phyloP scores from a whole-genome alignment of 2,797 vertebrate genomes.

The Crocodylus rhombifer region DNA sequence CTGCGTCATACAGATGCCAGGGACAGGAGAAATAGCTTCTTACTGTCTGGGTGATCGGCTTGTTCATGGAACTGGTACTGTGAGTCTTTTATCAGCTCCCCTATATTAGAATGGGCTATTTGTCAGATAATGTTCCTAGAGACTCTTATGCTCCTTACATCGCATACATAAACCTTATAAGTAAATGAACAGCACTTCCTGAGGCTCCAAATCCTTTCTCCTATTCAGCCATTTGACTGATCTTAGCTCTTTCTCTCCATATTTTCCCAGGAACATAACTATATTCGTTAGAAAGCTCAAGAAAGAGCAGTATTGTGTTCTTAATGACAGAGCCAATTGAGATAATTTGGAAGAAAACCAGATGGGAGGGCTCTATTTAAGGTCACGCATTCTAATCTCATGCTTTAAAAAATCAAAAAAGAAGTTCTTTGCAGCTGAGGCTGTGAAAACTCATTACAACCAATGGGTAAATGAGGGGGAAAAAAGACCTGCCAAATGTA shows the following conservation, averaged over 20 bases:
- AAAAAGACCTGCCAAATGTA: slow-evolving; percentile 45
- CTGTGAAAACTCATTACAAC: slow-evolving; percentile 70
- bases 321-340: slow-evolving; percentile 77
- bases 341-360: slow-evolving; percentile 74
- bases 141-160: slow-evolving; percentile 52
- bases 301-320: slow-evolving; percentile 75
- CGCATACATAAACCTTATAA: slow-evolving; percentile 45
- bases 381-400: slow-evolving; percentile 76
- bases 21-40: slow-evolving; percentile 44
- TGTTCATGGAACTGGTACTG: slow-evolving; percentile 8
- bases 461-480: slow-evolving; percentile 36
- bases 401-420: slow-evolving; percentile 54
- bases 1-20: slow-evolving; percentile 7
- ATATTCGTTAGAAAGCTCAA: slow-evolving; percentile 69
- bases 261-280: slow-evolving; percentile 73
- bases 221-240: slow-evolving; percentile 54
- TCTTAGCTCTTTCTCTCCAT: slow-evolving; percentile 68
- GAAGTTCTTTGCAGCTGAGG: slow-evolving; percentile 51
- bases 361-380: slow-evolving; percentile 66
- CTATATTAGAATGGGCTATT: slow-evolving; percentile 25
- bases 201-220: slow-evolving; percentile 59
- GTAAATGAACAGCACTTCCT: slow-evolving; percentile 59
- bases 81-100: slow-evolving; percentile 32
- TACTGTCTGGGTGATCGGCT: not conserved
- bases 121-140: slow-evolving; percentile 54